Evolutionary conservation across 2,797 vertebrate species (phyloP).

Genomic region (Scomberomorus guttatus): DNA sequence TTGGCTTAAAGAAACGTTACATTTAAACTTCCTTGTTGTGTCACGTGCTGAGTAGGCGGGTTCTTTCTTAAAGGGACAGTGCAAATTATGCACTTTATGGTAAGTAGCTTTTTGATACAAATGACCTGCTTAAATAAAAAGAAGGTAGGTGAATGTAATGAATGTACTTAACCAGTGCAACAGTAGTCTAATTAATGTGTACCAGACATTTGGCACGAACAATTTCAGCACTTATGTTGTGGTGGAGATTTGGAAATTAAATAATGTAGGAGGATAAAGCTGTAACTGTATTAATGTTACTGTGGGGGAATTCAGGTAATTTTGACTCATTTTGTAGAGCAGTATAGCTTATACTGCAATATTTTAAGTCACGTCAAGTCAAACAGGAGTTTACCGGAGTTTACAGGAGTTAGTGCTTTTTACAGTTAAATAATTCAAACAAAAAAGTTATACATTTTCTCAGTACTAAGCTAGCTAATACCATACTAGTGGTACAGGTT

Average conservation of each 20-base stretch:
- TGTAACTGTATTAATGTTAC: no score
- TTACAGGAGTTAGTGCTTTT: no score
- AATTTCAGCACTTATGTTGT: not conserved
- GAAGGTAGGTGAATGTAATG: not conserved
- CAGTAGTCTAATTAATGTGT: not conserved
- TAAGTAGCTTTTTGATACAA: not conserved
- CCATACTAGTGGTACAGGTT: not conserved
- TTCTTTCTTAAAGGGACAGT: conserved; percentile 69
- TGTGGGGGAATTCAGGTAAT: no score
- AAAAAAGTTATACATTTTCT: no score
- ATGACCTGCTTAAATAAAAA: not conserved
- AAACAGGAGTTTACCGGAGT: no score
- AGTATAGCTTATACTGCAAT: no score
- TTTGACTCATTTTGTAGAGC: no score
- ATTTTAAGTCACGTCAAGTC: no score
- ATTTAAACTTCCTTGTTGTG: conserved; percentile 72
- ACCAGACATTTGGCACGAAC: not conserved
- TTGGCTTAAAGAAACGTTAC: not conserved
- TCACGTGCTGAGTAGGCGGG: conserved; percentile 63
- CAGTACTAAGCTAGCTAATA: not conserved
- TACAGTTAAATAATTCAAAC: no score
- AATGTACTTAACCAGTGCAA: not conserved
- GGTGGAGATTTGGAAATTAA: not conserved
- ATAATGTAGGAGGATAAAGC: not conserved
- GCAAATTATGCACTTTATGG: not conserved